phyloP scores from a whole-genome alignment of 2,888 invertebrate genomes.

The Digitonthophagus gazella region DNA sequence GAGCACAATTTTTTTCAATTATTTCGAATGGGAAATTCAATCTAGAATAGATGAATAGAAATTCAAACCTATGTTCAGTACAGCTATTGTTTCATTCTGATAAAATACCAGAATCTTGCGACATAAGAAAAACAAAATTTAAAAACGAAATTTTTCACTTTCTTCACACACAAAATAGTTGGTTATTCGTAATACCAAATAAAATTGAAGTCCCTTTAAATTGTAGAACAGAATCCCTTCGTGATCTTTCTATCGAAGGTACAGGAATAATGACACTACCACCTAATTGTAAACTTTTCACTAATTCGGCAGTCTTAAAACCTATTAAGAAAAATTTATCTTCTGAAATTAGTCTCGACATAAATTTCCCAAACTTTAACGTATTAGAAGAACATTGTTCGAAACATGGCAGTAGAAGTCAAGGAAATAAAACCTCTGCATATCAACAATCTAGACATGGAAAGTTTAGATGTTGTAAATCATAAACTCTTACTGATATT shows the following conservation, averaged over 20 bases:
- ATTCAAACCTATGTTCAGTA: background rate
- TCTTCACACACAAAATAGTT: background rate
- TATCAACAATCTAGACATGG: too few species aligned
- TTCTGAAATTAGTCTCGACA: background rate
- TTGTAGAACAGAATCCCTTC: background rate
- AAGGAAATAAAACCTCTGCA: too few species aligned
- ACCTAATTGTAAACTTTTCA: slow-evolving; percentile 5
- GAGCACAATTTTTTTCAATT: too few species aligned
- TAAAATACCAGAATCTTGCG: background rate
- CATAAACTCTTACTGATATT: background rate
- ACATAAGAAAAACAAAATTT: background rate
- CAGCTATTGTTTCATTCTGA: background rate
- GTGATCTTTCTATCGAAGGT: background rate
- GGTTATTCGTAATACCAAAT: slow-evolving; percentile 6
- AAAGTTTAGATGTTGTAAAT: too few species aligned
- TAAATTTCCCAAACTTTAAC: background rate
- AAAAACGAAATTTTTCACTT: slow-evolving; percentile 1
- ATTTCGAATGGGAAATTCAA: too few species aligned
- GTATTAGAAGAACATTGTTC: background rate
- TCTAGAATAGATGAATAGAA: too few species aligned
- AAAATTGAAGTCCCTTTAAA: background rate
- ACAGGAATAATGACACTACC: slow-evolving; percentile 1
- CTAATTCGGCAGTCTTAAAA: background rate
- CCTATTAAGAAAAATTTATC: background rate
- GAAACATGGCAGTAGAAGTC: too few species aligned